These are phyloP conservation scores for Pterocles burchelli DNA, from an alignment of 2,113 vertebrate genomes.

Conservation along the genomic window DNA sequence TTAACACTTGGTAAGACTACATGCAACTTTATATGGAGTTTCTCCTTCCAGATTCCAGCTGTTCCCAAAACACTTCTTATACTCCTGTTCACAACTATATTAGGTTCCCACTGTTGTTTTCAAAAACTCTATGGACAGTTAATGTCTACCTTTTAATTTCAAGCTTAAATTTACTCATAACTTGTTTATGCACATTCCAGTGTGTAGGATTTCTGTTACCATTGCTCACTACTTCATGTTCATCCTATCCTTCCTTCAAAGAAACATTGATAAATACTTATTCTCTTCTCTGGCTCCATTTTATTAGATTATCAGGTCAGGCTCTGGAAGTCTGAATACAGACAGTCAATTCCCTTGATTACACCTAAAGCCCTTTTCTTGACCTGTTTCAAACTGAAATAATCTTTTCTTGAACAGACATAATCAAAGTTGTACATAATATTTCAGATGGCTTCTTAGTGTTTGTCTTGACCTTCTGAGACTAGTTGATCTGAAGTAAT, in stretches of 20 bases:
- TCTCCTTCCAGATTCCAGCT: neutral
- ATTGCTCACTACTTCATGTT: neutral
- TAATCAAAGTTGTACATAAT: neutral
- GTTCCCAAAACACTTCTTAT: neutral
- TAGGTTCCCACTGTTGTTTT: neutral
- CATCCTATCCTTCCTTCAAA: neutral
- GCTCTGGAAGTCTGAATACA: neutral
- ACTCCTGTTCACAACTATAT: neutral
- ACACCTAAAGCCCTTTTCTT: neutral
- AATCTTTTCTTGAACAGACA: neutral
- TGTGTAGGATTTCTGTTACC: neutral
- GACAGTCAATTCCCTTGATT: neutral
- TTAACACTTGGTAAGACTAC: accelerated
- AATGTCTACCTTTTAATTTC: neutral
- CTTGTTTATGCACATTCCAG: neutral
- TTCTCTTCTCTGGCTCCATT: neutral
- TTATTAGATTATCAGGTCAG: neutral
- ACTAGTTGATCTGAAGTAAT: neutral
- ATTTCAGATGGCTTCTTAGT: neutral
- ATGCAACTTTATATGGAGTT: neutral
- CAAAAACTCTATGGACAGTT: neutral
- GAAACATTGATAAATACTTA: neutral
- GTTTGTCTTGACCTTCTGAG: neutral
- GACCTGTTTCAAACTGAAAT: neutral
- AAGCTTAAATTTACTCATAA: neutral